Evolutionary conservation across 2,113 vertebrate species (phyloP), one percentile per base, ranked within the genome.

Genomic region (Brienomyrus longianalis): DNA sequence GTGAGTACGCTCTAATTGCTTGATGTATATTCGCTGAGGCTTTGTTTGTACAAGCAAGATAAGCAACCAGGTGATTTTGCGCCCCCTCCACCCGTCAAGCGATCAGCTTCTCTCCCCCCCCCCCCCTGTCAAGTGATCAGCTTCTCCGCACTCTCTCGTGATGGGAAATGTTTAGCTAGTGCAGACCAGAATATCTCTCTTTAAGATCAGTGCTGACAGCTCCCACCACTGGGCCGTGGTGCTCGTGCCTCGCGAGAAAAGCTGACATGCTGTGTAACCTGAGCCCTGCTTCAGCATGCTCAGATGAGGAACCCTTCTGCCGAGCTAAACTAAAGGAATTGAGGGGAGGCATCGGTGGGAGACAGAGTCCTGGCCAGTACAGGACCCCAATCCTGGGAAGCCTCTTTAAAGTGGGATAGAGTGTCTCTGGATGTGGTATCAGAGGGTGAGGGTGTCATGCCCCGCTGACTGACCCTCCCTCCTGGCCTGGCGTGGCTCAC

Each of bases 391-490:
- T 54, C 85, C 17, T 4, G n/a, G 45, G 21, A 86, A 86, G 85
- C 48, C 50, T 5, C 88, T 88, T 3, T 39, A 74, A 74, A 48
- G 11, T 0, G 6, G 43, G 47, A 15, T 17, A 13, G 45, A 7
- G 23, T 1, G 31, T 27, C 31, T 83, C 35, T 86, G 9, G 35
- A n/a, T 90, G 89, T 27, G 74, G 47, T n/a, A 47, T 47, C 56
- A 27, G 84, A 39, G 39, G 39, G 39, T 39, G 74, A 19, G 74
- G 35, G 56, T 11, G 35, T 77, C 15, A 77, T 13, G 17, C 13
- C 4, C 31, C 31, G 0, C 31, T 17, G 93, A 62, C 66, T 35
- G 89, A 90, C 87, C 70, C 54, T 89, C 93, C 94, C 93, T 94
- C 94, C 90, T 92, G 88, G 31, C 47, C 51, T 27, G 88, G 39